phyloP scores from a whole-genome alignment of 2,797 vertebrate genomes.

The Hybognathus amarus region DNA sequence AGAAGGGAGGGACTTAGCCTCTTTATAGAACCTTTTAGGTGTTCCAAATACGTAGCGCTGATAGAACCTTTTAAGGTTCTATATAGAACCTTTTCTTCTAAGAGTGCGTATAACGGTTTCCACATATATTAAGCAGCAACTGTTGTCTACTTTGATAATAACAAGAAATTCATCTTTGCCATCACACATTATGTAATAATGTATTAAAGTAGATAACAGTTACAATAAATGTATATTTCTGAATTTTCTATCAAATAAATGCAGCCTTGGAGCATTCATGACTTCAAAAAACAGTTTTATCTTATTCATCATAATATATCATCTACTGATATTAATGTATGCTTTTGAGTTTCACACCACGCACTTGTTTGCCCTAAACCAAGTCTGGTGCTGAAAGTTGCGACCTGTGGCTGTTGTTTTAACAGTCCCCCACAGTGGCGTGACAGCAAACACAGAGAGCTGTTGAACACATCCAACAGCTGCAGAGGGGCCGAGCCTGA shows the following conservation, averaged over 20 bases:
- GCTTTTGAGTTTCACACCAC: neutral
- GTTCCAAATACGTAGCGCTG: no score
- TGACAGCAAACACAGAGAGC: slow-evolving; percentile 46
- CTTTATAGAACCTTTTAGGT: no score
- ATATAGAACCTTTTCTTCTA: no score
- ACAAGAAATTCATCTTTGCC: neutral
- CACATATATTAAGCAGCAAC: neutral
- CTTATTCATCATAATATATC: neutral
- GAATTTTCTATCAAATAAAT: neutral
- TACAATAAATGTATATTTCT: neutral
- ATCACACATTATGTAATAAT: neutral
- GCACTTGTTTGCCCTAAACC: neutral
- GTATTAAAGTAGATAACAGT: neutral
- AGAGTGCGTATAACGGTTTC: neutral
- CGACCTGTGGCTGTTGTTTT: slow-evolving; percentile 48
- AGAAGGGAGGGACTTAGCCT: no score
- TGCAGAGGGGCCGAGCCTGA: slow-evolving; percentile 83
- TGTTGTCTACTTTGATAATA: neutral
- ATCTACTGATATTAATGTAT: neutral
- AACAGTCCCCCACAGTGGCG: slow-evolving; percentile 39
- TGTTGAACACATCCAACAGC: slow-evolving; percentile 85
- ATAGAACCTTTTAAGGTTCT: no score
- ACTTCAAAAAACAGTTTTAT: neutral
- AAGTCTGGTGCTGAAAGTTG: neutral
- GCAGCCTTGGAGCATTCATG: neutral